A percentile compares a stretch with the other conserved stretches of the same genome.
Evolutionary conservation across 2,113 vertebrate genomes (phyloP).

Genomic region (Bufo gargarizans): DNA sequence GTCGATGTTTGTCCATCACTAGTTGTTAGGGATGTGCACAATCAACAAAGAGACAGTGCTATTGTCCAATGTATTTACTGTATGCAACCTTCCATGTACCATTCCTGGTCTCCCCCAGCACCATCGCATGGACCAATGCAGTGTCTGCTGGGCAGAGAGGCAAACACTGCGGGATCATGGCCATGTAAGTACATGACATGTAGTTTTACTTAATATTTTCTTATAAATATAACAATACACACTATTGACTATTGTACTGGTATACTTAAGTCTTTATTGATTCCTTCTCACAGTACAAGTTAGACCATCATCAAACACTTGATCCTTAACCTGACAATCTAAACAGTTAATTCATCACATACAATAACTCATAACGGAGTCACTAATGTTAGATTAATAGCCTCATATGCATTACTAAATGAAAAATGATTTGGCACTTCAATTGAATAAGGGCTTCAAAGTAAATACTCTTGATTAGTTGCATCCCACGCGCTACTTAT

Average conservation of each 20-base stretch:
- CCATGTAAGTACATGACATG: too few species aligned
- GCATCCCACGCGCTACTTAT: background rate
- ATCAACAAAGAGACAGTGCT: too few species aligned
- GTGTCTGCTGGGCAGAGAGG: too few species aligned
- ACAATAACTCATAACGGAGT: background rate
- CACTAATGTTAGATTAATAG: conserved; percentile 16
- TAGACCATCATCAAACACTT: background rate
- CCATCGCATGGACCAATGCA: too few species aligned
- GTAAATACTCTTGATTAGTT: conserved; percentile 45
- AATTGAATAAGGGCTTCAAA: conserved; percentile 34
- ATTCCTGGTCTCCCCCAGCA: too few species aligned
- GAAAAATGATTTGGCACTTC: conserved; percentile 4
- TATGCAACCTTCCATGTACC: too few species aligned
- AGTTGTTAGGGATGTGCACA: too few species aligned
- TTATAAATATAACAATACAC: background rate
- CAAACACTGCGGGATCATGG: too few species aligned
- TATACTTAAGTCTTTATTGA: background rate
- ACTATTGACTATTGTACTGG: background rate
- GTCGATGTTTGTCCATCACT: too few species aligned
- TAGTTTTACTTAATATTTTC: too few species aligned
- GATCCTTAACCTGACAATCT: conserved; percentile 17
- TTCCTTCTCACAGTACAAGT: background rate
- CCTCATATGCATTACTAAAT: conserved; percentile 19
- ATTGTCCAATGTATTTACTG: too few species aligned
- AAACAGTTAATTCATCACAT: background rate